Evolutionary conservation across 2,888 invertebrate genomes (phyloP), one percentile per base, ranked within the genome.

Genomic region (Amiota mariae): DNA sequence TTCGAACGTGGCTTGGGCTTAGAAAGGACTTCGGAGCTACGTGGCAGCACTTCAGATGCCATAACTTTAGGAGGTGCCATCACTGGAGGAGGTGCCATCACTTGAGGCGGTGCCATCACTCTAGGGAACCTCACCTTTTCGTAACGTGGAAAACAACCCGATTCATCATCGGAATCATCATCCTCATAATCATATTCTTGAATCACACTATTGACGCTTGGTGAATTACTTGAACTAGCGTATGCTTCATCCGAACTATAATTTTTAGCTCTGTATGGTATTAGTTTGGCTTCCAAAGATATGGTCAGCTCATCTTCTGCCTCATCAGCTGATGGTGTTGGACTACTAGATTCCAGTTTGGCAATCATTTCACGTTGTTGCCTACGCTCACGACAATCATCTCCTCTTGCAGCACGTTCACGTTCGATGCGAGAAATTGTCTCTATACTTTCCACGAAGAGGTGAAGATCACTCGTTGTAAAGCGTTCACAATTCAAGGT

Each of bases 381-480:
- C 63, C 73, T 77, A 15, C 76, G 73, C 1, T 75, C 71, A 1
- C 77, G 78, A 0, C 79, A 76, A 0, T 70, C 77, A n/a, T 76
- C 76, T 0, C 77, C 77, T 0, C 77, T 73, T n/a, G 80, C 82
- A 13, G 82, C 74, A 0, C 82, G 80, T n/a, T 84, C 77, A 47
- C 77, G 73, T 10, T 85, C 78, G 15, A 87, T 72, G 20, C 85
- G 83, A 1, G 81, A 72, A 36, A 87, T 82, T 1, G 81, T 87
- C 72, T 87, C 87, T 20, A 87, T 66, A 24, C 84, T 85, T 48
- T 88, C 85, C 0, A 87, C 76, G 63, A 88, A 88, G 0, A 87
- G 72, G 0, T 61, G 11, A 24, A 87, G 75, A 66, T 87, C 88
- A 0, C 72, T 67, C 24, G 80, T 74, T 0, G 75, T 56, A 51